phyloP scores from a whole-genome alignment of 1,140 invertebrate genomes.

The Orchesella cincta region DNA sequence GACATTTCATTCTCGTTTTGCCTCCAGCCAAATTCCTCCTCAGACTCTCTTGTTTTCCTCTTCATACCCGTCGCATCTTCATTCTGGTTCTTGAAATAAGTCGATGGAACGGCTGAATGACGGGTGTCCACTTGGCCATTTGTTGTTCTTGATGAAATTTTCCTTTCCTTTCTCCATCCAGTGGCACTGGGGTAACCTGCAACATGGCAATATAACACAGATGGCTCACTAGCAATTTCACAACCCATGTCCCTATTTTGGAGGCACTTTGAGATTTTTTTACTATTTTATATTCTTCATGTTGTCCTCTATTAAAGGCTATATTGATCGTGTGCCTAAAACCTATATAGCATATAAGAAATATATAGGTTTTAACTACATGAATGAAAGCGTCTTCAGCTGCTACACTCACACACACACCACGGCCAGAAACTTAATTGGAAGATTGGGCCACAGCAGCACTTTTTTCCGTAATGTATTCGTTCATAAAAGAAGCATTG shows the following conservation, averaged over 20 bases:
- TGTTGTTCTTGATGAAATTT: slow-evolving; percentile 2
- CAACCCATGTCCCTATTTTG: too few species aligned
- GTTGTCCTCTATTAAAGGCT: too few species aligned
- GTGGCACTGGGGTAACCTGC: neutral
- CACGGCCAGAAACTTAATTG: slow-evolving; percentile 2
- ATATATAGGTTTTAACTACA: too few species aligned
- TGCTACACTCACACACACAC: neutral
- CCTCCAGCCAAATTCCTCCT: neutral
- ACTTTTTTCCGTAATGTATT: neutral
- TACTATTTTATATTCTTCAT: too few species aligned
- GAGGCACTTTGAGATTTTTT: too few species aligned
- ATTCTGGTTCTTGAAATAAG: neutral
- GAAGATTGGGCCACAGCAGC: neutral
- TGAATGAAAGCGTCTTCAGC: too few species aligned
- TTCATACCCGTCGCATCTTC: neutral
- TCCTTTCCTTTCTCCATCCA: neutral
- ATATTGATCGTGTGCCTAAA: too few species aligned
- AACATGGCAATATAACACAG: neutral
- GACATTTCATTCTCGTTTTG: slow-evolving; percentile 7
- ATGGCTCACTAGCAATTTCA: neutral
- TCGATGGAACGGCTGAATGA: neutral
- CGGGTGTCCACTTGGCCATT: neutral
- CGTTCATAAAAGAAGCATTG: too few species aligned
- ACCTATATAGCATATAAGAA: too few species aligned
- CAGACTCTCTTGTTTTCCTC: neutral